These are phyloP conservation scores for Bruchidius siliquastri DNA, from an alignment of 2,888 invertebrate genomes.

Conservation along the genomic window DNA sequence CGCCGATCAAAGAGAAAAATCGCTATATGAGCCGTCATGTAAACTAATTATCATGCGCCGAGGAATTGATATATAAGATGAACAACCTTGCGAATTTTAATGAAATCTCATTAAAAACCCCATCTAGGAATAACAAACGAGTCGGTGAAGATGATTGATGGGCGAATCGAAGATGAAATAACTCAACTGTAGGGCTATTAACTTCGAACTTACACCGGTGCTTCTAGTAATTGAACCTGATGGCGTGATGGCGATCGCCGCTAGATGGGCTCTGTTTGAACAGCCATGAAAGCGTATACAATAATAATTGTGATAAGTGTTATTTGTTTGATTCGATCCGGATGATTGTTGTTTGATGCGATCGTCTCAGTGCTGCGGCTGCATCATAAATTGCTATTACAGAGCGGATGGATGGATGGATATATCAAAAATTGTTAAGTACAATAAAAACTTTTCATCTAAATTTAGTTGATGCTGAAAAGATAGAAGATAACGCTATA, in stretches of 20 bases:
- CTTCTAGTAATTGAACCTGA: background rate
- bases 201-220: background rate
- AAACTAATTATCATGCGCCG: slow-evolving; percentile 15
- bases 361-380: background rate
- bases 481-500: too few relatives aligned
- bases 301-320: background rate
- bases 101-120: slow-evolving; percentile 33
- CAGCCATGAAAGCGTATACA: background rate
- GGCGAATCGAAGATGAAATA: slow-evolving; percentile 16
- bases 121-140: slow-evolving; percentile 25
- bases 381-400: background rate
- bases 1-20: background rate
- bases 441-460: too few relatives aligned
- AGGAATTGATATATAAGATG: slow-evolving; percentile 31
- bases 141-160: slow-evolving; percentile 26
- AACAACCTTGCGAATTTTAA: slow-evolving; percentile 31
- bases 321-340: background rate
- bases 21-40: slow-evolving; percentile 3
- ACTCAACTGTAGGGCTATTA: slow-evolving; percentile 17
- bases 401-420: background rate
- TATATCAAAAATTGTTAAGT: too few relatives aligned
- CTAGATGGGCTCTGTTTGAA: background rate
- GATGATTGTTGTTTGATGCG: background rate
- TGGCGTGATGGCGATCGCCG: background rate
- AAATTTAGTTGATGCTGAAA: too few relatives aligned